A percentile compares a stretch with the other conserved stretches of the same genome.
These are phyloP conservation scores for Brachymystax lenok DNA, from an alignment of 2,797 vertebrate species.

Conservation along the genomic window DNA sequence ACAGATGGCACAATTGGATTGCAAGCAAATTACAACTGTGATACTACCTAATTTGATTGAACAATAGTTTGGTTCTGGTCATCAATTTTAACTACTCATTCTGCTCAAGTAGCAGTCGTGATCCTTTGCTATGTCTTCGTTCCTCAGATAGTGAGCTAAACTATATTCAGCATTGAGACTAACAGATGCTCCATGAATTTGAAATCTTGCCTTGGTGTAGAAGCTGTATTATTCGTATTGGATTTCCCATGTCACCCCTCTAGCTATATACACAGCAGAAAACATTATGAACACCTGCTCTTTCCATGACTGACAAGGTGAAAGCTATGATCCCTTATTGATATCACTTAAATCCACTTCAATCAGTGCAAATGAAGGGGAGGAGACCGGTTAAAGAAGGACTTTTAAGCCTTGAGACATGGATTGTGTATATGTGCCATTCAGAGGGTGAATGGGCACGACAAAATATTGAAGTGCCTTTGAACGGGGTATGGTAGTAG, in stretches of 20 bases:
- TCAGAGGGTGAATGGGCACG: no score
- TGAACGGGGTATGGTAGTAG: no score
- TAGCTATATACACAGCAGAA: neutral
- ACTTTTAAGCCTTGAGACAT: no score
- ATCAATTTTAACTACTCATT: neutral
- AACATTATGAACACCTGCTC: neutral
- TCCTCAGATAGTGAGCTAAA: neutral
- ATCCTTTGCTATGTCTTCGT: neutral
- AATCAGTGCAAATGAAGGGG: no score
- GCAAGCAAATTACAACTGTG: neutral
- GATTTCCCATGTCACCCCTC: neutral
- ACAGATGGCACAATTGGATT: neutral
- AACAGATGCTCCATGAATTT: neutral
- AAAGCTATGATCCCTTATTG: no score
- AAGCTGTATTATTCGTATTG: neutral
- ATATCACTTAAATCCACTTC: no score
- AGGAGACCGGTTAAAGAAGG: no score
- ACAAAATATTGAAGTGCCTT: neutral
- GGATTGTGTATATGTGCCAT: no score
- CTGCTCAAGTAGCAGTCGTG: neutral
- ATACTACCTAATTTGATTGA: constrained; percentile 3
- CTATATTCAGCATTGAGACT: neutral
- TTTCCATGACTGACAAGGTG: neutral
- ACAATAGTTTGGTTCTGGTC: no score
- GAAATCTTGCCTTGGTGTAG: neutral